These are phyloP conservation scores for Oryctes rhinoceros DNA, from an alignment of 1,140 invertebrate species.

Conservation along the genomic window DNA sequence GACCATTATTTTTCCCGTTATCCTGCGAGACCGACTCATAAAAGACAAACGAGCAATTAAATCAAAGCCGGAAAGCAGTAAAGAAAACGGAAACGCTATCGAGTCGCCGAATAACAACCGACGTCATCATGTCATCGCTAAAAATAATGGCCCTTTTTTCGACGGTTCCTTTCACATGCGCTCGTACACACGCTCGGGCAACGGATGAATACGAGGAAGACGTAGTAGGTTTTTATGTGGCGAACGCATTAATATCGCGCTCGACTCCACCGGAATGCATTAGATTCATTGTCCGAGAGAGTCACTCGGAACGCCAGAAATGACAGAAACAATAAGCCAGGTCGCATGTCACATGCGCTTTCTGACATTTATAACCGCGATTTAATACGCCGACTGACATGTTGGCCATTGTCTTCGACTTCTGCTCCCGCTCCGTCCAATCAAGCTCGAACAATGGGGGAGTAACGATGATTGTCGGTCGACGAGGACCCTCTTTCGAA, in stretches of 20 bases:
- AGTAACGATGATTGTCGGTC: slow-evolving; percentile 40
- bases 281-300: slow-evolving; percentile 26
- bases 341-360: slow-evolving; percentile 32
- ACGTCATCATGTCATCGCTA: slow-evolving; percentile 33
- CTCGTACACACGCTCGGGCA: not conserved
- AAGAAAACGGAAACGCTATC: slow-evolving; percentile 33
- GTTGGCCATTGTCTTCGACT: slow-evolving; percentile 36
- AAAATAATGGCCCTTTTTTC: slow-evolving; percentile 30
- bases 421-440: slow-evolving; percentile 27
- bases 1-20: slow-evolving; percentile 43
- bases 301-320: not conserved
- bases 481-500: slow-evolving; percentile 32
- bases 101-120: slow-evolving; percentile 29
- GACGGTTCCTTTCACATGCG: not conserved
- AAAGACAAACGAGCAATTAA: slow-evolving; percentile 35
- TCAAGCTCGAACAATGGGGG: slow-evolving; percentile 35
- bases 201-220: slow-evolving; percentile 11
- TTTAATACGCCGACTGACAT: slow-evolving; percentile 32
- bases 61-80: slow-evolving; percentile 33
- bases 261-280: not conserved
- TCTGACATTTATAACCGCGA: slow-evolving; percentile 41
- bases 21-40: slow-evolving; percentile 17
- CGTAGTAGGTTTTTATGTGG: slow-evolving; percentile 25
- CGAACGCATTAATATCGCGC: slow-evolving; percentile 32
- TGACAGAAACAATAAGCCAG: slow-evolving; percentile 37